Evolutionary conservation across 30 jellyfish, hydroid and myxozoan species (phyloP).

Genomic region (Morbakka virulenta): DNA sequence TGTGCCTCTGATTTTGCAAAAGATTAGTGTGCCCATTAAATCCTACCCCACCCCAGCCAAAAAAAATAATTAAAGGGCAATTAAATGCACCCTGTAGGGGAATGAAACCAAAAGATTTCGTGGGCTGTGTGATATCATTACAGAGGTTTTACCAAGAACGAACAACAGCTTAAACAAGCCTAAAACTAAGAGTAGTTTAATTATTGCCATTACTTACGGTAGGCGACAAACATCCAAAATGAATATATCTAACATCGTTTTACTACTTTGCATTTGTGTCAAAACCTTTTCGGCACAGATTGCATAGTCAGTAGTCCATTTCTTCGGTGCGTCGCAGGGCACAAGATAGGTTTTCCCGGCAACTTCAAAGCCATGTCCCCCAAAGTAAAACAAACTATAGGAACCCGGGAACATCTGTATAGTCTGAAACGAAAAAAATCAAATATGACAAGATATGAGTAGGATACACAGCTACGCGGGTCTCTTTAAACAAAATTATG

Average conservation of each 20-base stretch:
- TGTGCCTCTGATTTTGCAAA: no score
- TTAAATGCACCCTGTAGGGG: no score
- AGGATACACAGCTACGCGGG: not conserved
- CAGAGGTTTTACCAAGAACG: not conserved
- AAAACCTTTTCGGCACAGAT: slow-evolving; percentile 80
- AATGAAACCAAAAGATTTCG: no score
- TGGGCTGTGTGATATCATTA: not conserved
- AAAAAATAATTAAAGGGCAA: no score
- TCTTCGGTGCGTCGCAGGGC: slow-evolving; percentile 79
- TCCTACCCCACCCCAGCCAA: no score
- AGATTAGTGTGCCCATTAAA: no score
- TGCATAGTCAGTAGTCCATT: slow-evolving; percentile 74
- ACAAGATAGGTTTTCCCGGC: slow-evolving; percentile 84
- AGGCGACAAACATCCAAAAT: slow-evolving; percentile 91
- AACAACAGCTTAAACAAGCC: not conserved
- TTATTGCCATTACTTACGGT: no score
- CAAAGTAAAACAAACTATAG: slow-evolving; percentile 82
- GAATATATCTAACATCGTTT: slow-evolving; percentile 80
- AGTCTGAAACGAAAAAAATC: not conserved
- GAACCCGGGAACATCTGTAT: not conserved
- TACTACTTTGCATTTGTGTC: slow-evolving; percentile 74
- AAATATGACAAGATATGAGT: not conserved
- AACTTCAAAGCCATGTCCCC: slow-evolving; percentile 97
- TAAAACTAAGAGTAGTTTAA: not conserved
- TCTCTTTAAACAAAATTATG: not conserved